phyloP scores from a whole-genome alignment of 2,113 vertebrate genomes.

The Catharus fuscescens region DNA sequence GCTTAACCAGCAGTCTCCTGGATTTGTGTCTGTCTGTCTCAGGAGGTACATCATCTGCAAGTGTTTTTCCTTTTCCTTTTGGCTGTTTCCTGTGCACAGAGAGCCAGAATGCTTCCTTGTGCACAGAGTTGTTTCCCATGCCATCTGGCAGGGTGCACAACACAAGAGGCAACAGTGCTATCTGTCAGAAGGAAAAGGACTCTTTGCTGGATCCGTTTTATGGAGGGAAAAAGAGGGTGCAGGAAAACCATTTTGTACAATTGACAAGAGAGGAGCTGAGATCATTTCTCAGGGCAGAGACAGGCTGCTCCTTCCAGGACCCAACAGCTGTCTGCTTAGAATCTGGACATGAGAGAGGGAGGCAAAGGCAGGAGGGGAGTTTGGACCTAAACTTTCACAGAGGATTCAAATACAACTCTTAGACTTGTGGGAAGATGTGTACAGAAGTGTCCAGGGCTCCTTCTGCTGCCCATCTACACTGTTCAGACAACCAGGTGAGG shows the following conservation, averaged over 20 bases:
- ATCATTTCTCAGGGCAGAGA: neutral
- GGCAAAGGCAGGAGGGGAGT: neutral
- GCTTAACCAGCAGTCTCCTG: neutral
- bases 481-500: neutral
- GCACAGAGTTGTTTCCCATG: conserved; percentile 1
- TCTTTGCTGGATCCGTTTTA: conserved; percentile 38
- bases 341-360: neutral
- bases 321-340: neutral
- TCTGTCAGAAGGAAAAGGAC: conserved; percentile 38
- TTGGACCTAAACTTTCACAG: neutral
- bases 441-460: neutral
- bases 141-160: conserved; percentile 48
- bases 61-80: conserved; percentile 28
- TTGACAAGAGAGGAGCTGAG: neutral
- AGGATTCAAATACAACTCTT: neutral
- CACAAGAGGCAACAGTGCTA: conserved; percentile 36
- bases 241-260: neutral
- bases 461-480: neutral
- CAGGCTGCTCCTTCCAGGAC: neutral
- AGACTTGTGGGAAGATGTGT: neutral
- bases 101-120: neutral
- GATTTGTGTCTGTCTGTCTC: neutral
- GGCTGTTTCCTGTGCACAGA: neutral
- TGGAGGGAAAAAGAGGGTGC: neutral
- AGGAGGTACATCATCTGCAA: neutral